A percentile compares a stretch with the other conserved stretches of the same genome.
Evolutionary conservation across 2,113 vertebrate species (phyloP).

Genomic region (Pteronura brasiliensis): DNA sequence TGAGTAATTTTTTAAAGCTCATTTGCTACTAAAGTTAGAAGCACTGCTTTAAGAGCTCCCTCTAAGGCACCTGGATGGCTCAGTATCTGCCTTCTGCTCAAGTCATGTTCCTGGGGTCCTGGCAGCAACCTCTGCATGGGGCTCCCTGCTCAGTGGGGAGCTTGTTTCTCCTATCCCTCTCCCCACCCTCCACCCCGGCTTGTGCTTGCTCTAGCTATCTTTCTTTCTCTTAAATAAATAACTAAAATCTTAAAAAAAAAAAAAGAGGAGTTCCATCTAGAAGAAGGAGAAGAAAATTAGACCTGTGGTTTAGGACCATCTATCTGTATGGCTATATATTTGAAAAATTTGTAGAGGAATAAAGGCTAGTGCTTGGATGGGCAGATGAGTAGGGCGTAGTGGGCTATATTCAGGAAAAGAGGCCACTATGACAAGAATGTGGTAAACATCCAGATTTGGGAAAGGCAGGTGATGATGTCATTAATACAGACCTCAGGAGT

Average conservation of each 20-base stretch:
- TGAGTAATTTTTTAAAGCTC: constrained; percentile 18
- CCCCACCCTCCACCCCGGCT: background rate
- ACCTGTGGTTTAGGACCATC: background rate
- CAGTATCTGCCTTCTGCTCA: background rate
- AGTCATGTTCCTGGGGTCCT: background rate
- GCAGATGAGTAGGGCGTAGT: background rate
- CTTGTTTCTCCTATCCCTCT: background rate
- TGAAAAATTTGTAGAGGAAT: background rate
- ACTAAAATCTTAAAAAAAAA: background rate
- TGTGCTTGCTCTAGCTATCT: background rate
- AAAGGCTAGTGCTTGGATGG: background rate
- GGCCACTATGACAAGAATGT: background rate
- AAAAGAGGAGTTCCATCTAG: background rate
- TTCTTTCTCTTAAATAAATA: background rate
- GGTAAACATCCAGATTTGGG: background rate
- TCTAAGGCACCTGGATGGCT: background rate
- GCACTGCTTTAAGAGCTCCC: background rate
- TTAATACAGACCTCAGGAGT: background rate
- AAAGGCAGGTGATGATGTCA: background rate
- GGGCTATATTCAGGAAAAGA: background rate
- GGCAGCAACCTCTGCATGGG: background rate
- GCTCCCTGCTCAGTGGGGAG: background rate
- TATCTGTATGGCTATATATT: background rate
- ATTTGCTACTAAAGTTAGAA: constrained; percentile 17
- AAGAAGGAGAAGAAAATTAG: constrained; percentile 22